Base-by-base conservation (phyloP, 2,797 vertebrate genomes). In the Meriones psammophilus region DNA sequence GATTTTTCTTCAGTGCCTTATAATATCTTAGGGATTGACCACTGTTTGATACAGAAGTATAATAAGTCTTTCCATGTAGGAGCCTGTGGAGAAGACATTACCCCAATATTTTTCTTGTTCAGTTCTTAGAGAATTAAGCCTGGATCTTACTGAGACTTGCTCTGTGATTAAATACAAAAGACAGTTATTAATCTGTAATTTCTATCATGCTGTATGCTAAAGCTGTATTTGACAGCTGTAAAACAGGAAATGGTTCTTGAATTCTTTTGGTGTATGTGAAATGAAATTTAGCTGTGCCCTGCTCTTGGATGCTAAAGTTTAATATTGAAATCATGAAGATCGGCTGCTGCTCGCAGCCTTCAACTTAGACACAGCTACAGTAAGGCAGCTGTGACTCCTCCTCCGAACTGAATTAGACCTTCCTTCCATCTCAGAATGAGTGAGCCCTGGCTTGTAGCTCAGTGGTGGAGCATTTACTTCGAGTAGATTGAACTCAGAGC, bases 91-190 rank as follows among this genome's bases (percentile, higher is more conserved):
- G 78, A 93, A 39, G 18, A 89, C 71, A 81, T 86, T 42, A 54
- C 50, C 28, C 22, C 85, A 15, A 13, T 89, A 36, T 66, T 93
- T 93, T 87, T 66, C 50, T 77, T 77, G 36, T 30, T 95, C 74
- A 86, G 5, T 94, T 94, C 62, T 89, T 26, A 94, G 54, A 90
- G 28, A 92, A 68, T 96, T 89, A 73, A 87, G 20, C 56, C 58
- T 89, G 39, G 39, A 62, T 93, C n/a, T 88, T 93, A 89, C 26
- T 74, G 22, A 76, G 74, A 78, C 91, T 86, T 83, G 50, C 62
- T 93, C 24, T 93, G 74, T 89, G 50, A 78, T 85, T 95, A 83
- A 73, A 14, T 18, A 87, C 71, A 92, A 81, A 88, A 56, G n/a
- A 89, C n/a, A n/a, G 14, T 91, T 89, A 60, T 36, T 90, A 88